Evolutionary conservation across 2,797 vertebrate species (phyloP), one percentile per base, ranked within the genome.

Genomic region (Erpetoichthys calabaricus): DNA sequence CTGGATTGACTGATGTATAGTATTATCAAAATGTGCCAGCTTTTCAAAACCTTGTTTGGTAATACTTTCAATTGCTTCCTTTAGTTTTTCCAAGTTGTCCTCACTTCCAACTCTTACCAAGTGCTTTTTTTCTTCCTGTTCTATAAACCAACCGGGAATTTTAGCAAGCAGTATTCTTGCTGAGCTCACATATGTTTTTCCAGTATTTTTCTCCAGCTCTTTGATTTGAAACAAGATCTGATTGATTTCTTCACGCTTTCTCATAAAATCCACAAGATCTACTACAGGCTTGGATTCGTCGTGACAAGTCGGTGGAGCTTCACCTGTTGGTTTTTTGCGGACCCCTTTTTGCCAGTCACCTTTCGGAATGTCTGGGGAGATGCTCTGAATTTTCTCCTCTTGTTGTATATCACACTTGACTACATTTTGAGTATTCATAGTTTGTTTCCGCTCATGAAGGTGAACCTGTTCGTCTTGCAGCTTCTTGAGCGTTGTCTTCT

Each of bases 211-310:
- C 76, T 89, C 85, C 60, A 83, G 73, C 59, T 87, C 75, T 60
- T 75, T 81, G 59, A 88, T 73, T 63, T 75, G 75, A 67, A 79
- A 81, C 65, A 88, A 74, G 74, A 88, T 76, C 59, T 77, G 67
- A 59, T 86, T 79, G 45, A 79, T 68, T 59, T 87, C 82, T 61
- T 79, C 80, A 67, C 65, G 79, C 72, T 71, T 87, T 67, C 83
- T 70, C 65, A 80, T 74, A 61, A 75, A 79, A 55, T 81, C 80
- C 63, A 67, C 63, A 70, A 70, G 74, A 57, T 75, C 81, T 56
- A 70, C 55, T 64, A 69, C 65, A 62, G 66, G 63, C 63, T 75
- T 75, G 61, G 71, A 64, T 56, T 64, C 53, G 61, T 76, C 72
- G 25, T 25, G 25, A 25, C 25, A 25, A 25, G 25, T 25, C 2